Base-by-base conservation (phyloP, 2,113 vertebrate genomes). In the Orthonyx spaldingii region DNA sequence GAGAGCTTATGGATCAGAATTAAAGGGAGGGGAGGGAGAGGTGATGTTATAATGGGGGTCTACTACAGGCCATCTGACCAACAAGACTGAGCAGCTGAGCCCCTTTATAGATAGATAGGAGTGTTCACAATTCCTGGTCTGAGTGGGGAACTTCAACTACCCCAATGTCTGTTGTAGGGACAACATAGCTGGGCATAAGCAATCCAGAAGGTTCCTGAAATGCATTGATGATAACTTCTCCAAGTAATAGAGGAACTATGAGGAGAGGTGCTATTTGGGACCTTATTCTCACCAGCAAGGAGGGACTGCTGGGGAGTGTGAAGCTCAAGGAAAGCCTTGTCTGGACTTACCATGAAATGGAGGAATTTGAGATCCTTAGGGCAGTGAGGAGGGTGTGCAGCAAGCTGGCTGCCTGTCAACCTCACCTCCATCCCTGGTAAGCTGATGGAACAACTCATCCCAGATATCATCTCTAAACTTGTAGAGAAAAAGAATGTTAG, bases 391-490 rank as follows among this genome's bases (percentile, higher is more conserved):
- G 28, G 11, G 3, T 53, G n/a, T 46, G 33, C 33, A 75, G 16
- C 20, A 68, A 53, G n/a, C n/a, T 59, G 37, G 17, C n/a, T 68
- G 14, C 17, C n/a, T 53, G 9, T 61, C 61, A 83, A 26, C 20
- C 47, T 47, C n/a, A 22, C 4, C 1, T 5, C 26, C 21, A 42
- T 1, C 1, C n/a, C 30, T 35, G 17, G 26, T 55, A 35, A 27
- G 26, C 30, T 55, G 47, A 41, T 42, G 32, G 32, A 49, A 55
- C 35, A 49, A 23, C 7, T 69, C 17, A 19, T 61, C 26, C 26
- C 18, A 21, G 8, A 13, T 35, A 3, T 35, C 26, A 23, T 35
- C 14, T 35, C 19, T 41, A 55, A 47, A 21, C 30, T 27, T 24
- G 5, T n/a, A 28, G 28, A 53, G 20, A 39, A 75, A 59, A 52